A percentile compares a stretch with the other conserved stretches of the same genome.
Evolutionary conservation across 2,888 invertebrate genomes (phyloP).

Genomic region (Scrobipalpa costella): DNA sequence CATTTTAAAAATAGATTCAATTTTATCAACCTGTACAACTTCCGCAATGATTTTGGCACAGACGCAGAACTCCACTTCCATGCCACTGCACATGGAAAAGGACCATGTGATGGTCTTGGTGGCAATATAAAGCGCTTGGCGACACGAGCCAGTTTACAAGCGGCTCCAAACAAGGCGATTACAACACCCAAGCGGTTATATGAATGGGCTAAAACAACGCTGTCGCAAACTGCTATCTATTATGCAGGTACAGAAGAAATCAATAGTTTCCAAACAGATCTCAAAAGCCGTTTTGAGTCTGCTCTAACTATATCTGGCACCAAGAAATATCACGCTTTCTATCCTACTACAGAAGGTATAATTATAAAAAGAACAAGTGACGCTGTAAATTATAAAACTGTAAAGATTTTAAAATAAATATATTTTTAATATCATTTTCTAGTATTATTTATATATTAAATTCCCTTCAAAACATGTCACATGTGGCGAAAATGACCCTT

Average conservation of each 20-base stretch:
- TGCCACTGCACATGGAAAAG: slow-evolving; percentile 32
- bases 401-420: not conserved
- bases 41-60: slow-evolving; percentile 29
- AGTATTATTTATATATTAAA: too few relatives aligned
- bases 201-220: not conserved
- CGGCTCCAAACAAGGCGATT: slow-evolving; percentile 11
- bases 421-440: too few relatives aligned
- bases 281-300: not conserved
- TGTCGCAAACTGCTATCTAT: not conserved
- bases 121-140: slow-evolving; percentile 29
- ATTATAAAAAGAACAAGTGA: not conserved
- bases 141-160: slow-evolving; percentile 30
- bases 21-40: slow-evolving; percentile 32
- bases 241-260: not conserved
- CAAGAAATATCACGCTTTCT: not conserved
- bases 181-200: not conserved
- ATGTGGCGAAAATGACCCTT: too few relatives aligned
- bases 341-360: not conserved
- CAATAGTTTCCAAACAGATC: not conserved
- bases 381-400: not conserved
- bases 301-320: not conserved
- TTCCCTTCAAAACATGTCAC: too few relatives aligned
- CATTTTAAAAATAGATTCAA: slow-evolving; percentile 35
- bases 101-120: slow-evolving; percentile 31
- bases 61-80: slow-evolving; percentile 32